Percentiles rank a stretch among this genome's conserved stretches.
These are phyloP conservation scores for Malurus cyaneus DNA, from an alignment of 2,113 vertebrate genomes.

Conservation along the genomic window DNA sequence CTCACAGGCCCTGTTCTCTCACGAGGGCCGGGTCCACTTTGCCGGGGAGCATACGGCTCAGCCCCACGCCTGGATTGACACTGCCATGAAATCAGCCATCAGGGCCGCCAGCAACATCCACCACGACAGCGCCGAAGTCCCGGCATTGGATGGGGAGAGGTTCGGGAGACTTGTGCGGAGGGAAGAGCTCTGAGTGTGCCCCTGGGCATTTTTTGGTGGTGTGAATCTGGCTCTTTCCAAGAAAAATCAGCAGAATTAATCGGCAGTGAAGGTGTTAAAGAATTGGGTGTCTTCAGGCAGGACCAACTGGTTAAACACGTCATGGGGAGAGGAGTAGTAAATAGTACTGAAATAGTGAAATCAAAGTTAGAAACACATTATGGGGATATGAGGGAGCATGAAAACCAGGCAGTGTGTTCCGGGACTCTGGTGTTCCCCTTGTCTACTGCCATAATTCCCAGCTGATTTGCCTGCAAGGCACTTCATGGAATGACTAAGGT, in stretches of 20 bases:
- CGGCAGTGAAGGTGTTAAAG: accelerated
- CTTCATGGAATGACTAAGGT: not conserved
- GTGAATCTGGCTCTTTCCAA: accelerated
- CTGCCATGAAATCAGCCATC: constrained; percentile 80
- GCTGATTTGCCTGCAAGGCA: not conserved
- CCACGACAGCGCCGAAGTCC: accelerated
- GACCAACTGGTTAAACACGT: not conserved
- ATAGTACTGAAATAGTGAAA: not conserved
- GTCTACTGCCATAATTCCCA: not conserved
- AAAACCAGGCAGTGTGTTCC: not conserved
- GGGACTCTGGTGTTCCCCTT: not conserved
- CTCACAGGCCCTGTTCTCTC: constrained; percentile 63
- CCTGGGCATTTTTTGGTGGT: accelerated
- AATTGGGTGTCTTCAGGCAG: not conserved
- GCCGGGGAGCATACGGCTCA: constrained; percentile 81
- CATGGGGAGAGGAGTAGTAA: too few relatives aligned
- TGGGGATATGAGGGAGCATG: not conserved
- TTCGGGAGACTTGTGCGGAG: accelerated
- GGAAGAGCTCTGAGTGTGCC: not conserved
- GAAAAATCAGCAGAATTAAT: not conserved
- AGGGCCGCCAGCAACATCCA: constrained; percentile 78
- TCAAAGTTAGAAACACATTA: not conserved
- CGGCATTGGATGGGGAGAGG: accelerated
- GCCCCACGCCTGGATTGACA: constrained; percentile 86
- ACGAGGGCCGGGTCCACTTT: constrained; percentile 77